Base-by-base conservation (phyloP, 1,140 invertebrate genomes). In the Drosophila eugracilis region DNA sequence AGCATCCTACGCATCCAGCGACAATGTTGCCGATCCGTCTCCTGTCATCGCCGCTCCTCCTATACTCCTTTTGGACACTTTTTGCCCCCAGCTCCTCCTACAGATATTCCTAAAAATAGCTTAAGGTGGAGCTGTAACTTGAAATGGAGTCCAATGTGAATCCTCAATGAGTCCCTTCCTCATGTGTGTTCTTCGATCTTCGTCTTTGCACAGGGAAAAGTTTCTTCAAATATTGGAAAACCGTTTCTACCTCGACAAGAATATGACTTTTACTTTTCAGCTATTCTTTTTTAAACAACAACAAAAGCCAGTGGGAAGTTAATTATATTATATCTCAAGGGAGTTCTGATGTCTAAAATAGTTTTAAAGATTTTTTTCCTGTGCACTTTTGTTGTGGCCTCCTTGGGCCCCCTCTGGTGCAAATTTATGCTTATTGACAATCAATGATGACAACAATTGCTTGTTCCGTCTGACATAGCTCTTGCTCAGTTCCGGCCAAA, bases 401-500 rank as follows among this genome's bases (percentile, higher is more conserved):
- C 21, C 34, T 39, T 53, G 54, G 77, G 71, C 86, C 78, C 83
- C 81, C 79, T 78, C 78, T 66, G 83, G 83, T 78, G 83, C 79
- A 90, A 88, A 90, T 90, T 90, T 90, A 90, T 90, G 89, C 88
- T 90, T 88, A 90, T 90, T 89, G 88, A 85, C 79, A 88, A 90
- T 90, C 88, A 90, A 90, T 90, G 79, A 90, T 90, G 88, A 90
- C 88, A 90, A 90, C 88, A 90, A 90, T 90, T 84, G 88, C 83
- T 89, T 90, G 79, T 83, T 88, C 84, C 83, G 83, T 81, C 77
- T 72, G 65, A 81, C 63, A 67, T 52, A 34, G 50, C 44, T 62
- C 70, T 48, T 52, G 48, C 48, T 73, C 57, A 74, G 70, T 74
- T 74, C 70, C 70, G 70, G 70, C 70, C 54, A 39, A 19, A 6